Conservation (phyloP, 1,140 invertebrate species). For the Bombus ignitus region DNA sequence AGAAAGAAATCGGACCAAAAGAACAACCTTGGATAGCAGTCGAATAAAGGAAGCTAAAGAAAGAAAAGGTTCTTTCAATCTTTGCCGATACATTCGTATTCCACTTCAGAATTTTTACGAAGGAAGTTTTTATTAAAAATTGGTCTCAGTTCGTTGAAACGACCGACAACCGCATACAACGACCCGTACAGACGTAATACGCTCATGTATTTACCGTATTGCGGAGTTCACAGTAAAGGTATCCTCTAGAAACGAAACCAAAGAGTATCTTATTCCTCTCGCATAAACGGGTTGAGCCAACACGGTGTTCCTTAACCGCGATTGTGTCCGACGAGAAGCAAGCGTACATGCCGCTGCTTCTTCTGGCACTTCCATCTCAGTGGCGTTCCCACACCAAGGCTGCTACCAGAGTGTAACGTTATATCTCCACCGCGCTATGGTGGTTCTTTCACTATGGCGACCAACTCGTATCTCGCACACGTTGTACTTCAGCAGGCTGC, state of each 20-base stretch:
- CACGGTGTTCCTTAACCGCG: conserved; percentile 63
- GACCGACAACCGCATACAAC: background rate
- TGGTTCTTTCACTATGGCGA: conserved; percentile 65
- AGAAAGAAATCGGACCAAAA: conserved; percentile 37
- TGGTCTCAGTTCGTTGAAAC: background rate
- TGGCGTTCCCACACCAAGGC: conserved; percentile 67
- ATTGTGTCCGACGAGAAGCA: conserved; percentile 59
- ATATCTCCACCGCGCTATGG: conserved; percentile 63
- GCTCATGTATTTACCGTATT: conserved; percentile 12
- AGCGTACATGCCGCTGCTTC: conserved; percentile 50
- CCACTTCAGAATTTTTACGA: too few relatives aligned
- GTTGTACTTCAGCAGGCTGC: conserved; percentile 47
- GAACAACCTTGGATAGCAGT: conserved; percentile 12
- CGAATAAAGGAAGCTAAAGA: background rate
- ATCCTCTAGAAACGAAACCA: conserved; percentile 57
- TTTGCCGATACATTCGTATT: too few relatives aligned
- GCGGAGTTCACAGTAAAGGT: conserved; percentile 45
- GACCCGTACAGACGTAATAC: background rate
- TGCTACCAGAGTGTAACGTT: conserved; percentile 69
- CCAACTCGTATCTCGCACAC: conserved; percentile 60
- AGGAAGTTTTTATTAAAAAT: background rate
- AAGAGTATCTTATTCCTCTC: conserved; percentile 65
- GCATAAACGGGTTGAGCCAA: conserved; percentile 49
- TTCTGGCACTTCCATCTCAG: conserved; percentile 63
- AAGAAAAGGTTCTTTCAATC: too few relatives aligned